Base-by-base conservation (phyloP, 2,888 invertebrate genomes). In the Drosophila pullipes region DNA sequence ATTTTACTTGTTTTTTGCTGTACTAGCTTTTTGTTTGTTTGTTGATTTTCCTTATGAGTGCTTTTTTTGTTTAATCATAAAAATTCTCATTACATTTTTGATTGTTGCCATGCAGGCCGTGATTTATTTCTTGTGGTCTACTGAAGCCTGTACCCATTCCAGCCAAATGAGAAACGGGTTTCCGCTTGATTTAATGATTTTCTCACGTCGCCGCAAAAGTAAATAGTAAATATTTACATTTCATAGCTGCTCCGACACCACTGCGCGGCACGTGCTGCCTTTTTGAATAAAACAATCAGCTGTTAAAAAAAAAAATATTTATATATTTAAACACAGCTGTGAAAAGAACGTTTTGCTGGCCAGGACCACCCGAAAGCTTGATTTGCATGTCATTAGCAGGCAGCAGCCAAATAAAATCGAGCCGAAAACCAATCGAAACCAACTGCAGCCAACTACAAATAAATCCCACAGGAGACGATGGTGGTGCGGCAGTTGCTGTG, bases 381-480 rank as follows among this genome's bases (percentile, higher is more conserved):
- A 87, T 87, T 85, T 86, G 85, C 85, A 87, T 85, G 85, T 85
- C 87, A 85, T 83, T 85, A 85, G 76, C 87, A 79, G 66, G 55
- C 78, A 58, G 75, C 75, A 72, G 75, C 71, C 76, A 59, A 78
- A 85, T 82, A 74, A 74, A 80, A 79, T 69, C 67, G 54, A 60
- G 58, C 69, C 62, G 52, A 37, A 58, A 66, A 60, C 49, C 53
- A 52, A 60, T 73, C 30, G 39, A 69, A 69, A 33, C 13, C 22
- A 75, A 75, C 70, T 73, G 74, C 79, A 65, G 64, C 55, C 78
- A 22, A 58, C 86, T 82, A 82, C 82, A 85, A 87, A 85, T 83
- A 83, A 69, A 67, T 58, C 33, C 49, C 62, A 62, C 59, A 44
- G 31, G 22, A 37, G 58, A 9, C 39, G 33, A 22, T 61, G 57